These are phyloP conservation scores for Cynopterus sphinx DNA, from an alignment of 2,797 vertebrate genomes.

Conservation along the genomic window DNA sequence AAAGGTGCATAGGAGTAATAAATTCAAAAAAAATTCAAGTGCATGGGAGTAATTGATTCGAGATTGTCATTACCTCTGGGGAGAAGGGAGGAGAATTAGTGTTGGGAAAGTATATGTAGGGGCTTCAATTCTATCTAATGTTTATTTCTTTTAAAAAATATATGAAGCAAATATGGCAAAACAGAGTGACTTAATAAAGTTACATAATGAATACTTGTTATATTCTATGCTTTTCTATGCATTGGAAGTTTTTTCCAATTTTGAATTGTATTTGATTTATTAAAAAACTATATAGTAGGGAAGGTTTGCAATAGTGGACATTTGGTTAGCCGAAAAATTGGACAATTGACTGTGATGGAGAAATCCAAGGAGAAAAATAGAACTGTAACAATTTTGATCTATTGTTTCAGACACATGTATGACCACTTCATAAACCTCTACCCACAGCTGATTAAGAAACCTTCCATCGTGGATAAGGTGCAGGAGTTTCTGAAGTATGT, in stretches of 20 bases:
- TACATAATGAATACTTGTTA: not conserved
- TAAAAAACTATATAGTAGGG: not conserved
- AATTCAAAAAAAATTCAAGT: not conserved
- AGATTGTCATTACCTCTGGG: not conserved
- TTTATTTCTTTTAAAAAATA: constrained; percentile 1
- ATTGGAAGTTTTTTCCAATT: not conserved
- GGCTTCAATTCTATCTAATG: not conserved
- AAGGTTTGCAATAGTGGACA: not conserved
- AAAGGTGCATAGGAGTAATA: not conserved
- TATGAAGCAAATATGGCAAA: not conserved
- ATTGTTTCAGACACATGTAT: constrained; percentile 90
- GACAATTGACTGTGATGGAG: not conserved
- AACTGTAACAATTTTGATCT: constrained; percentile 64
- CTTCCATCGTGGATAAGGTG: constrained; percentile 82
- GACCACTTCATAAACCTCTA: constrained; percentile 94
- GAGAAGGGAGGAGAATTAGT: not conserved
- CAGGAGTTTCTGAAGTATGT: constrained; percentile 91
- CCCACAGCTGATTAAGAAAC: constrained; percentile 89
- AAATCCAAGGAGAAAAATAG: not conserved
- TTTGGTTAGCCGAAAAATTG: not conserved
- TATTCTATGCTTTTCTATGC: not conserved
- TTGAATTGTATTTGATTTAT: not conserved
- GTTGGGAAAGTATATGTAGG: not conserved
- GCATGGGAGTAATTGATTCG: not conserved
- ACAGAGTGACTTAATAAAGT: constrained; percentile 11